Percentiles rank a stretch among this genome's conserved stretches.
These are phyloP conservation scores for Umimayanthus chanpuru DNA, from an alignment of 92 coral and sea anemone genomes.

Conservation along the genomic window DNA sequence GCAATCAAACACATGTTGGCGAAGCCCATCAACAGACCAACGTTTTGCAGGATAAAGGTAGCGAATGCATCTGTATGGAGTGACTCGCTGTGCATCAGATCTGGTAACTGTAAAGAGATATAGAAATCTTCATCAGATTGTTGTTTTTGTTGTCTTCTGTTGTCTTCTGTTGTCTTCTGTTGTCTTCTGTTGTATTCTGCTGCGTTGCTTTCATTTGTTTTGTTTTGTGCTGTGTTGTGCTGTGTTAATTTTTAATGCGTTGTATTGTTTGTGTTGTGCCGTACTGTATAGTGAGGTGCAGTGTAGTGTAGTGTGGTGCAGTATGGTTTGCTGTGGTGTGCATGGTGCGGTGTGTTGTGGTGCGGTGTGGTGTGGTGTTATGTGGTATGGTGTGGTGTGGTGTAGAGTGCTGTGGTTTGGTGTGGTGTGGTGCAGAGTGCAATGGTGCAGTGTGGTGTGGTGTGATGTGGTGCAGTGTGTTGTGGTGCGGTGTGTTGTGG, in stretches of 20 bases:
- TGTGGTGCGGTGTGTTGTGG: too few species aligned
- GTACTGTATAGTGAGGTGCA: too few species aligned
- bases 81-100: slow-evolving; percentile 87
- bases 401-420: background rate
- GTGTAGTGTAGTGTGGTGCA: background rate
- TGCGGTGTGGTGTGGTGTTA: background rate
- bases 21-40: slow-evolving; percentile 79
- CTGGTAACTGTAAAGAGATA: slow-evolving; percentile 71
- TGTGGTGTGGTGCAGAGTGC: background rate
- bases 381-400: background rate
- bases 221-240: background rate
- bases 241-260: too few species aligned
- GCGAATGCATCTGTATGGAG: slow-evolving; percentile 63
- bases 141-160: background rate
- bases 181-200: background rate
- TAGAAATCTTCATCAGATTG: background rate
- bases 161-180: background rate
- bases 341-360: background rate
- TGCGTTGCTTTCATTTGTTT: too few species aligned
- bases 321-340: background rate
- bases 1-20: slow-evolving; percentile 86
- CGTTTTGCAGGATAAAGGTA: slow-evolving; percentile 79
- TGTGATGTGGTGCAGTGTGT: background rate
- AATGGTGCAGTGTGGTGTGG: background rate
- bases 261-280: too few species aligned